A percentile compares a stretch with the other conserved stretches of the same genome.
These are phyloP conservation scores for Ips typographus DNA, from an alignment of 1,140 invertebrate species.

Conservation along the genomic window DNA sequence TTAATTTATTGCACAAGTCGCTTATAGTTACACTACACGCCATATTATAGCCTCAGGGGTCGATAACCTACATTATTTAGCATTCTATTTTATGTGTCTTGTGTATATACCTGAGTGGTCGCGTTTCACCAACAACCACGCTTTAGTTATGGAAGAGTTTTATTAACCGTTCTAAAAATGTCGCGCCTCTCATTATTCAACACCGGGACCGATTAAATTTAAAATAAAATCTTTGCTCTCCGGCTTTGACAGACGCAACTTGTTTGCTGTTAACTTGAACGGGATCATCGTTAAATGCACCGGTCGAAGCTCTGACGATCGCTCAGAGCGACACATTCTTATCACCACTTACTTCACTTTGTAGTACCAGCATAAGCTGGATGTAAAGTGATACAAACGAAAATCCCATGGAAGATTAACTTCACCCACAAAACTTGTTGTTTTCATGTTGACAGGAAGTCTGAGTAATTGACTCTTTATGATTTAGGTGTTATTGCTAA, in stretches of 20 bases:
- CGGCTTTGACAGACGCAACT: not conserved
- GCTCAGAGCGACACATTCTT: too few relatives aligned
- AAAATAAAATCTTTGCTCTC: conserved; percentile 19
- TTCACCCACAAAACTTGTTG: too few relatives aligned
- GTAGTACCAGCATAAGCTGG: too few relatives aligned
- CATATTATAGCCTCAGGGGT: conserved; percentile 43
- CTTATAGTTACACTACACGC: conserved; percentile 37
- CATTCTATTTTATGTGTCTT: conserved; percentile 51
- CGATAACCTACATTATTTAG: conserved; percentile 53
- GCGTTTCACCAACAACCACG: conserved; percentile 34
- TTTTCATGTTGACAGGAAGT: too few relatives aligned
- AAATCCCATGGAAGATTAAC: too few relatives aligned
- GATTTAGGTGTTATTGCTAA: too few relatives aligned
- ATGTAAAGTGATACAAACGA: too few relatives aligned
- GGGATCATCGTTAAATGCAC: not conserved
- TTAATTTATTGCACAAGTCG: conserved; percentile 37
- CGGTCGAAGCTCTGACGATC: too few relatives aligned
- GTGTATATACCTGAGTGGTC: conserved; percentile 49
- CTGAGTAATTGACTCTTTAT: too few relatives aligned
- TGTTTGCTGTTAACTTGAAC: conserved; percentile 7
- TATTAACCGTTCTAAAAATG: conserved; percentile 53
- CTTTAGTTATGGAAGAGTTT: conserved; percentile 36
- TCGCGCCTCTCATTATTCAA: conserved; percentile 37
- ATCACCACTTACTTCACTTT: too few relatives aligned
- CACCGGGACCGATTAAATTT: conserved; percentile 19